Conservation (phyloP, 2,888 invertebrate genomes). For the Oligia strigilis region DNA sequence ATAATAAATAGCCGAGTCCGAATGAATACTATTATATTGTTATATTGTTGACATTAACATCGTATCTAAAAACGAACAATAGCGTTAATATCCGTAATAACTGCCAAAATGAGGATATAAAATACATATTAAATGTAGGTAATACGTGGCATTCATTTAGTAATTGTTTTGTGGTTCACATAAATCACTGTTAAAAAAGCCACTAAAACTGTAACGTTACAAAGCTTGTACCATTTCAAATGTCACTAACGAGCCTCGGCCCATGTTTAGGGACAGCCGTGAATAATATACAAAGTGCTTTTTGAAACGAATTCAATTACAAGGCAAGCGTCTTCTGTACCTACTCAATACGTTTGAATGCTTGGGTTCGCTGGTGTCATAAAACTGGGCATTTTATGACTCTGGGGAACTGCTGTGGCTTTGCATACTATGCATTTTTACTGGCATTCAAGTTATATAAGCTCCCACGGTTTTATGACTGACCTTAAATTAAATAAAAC, state of each 20-base stretch:
- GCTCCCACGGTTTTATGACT: slow-evolving; percentile 44
- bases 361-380: slow-evolving; percentile 53
- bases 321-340: slow-evolving; percentile 44
- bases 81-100: slow-evolving; percentile 14
- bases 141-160: slow-evolving; percentile 19
- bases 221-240: slow-evolving; percentile 33
- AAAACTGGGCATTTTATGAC: slow-evolving; percentile 66
- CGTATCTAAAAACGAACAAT: slow-evolving; percentile 48
- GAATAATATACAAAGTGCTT: slow-evolving; percentile 55
- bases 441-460: slow-evolving; percentile 45
- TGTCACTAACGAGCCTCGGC: slow-evolving; percentile 25
- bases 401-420: slow-evolving; percentile 56
- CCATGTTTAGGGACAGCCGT: slow-evolving; percentile 33
- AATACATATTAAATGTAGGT: slow-evolving; percentile 30
- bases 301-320: slow-evolving; percentile 60
- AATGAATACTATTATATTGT: slow-evolving; percentile 2
- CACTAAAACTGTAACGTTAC: slow-evolving; percentile 19
- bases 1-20: slow-evolving; percentile 42
- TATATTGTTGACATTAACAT: slow-evolving; percentile 30
- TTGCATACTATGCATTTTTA: slow-evolving; percentile 68
- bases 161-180: slow-evolving; percentile 37
- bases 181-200: slow-evolving; percentile 23
- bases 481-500: slow-evolving; percentile 50
- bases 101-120: slow-evolving; percentile 29
- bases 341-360: slow-evolving; percentile 56